Base-by-base conservation (phyloP, 2,113 vertebrate species). In the Scomber colias region DNA sequence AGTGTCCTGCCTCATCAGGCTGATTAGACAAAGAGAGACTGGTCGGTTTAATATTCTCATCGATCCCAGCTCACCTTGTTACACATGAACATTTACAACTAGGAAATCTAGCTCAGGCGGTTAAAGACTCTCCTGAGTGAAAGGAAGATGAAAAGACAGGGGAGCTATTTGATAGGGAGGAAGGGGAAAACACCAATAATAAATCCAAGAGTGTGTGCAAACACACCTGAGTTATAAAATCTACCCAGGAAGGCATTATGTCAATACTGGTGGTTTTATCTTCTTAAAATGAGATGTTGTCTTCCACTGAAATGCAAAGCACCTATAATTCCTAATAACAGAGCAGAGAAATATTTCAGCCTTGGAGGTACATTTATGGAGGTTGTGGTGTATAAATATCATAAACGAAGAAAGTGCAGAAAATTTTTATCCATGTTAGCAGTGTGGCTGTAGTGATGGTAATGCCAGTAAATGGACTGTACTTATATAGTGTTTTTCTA, bases 21-120 rank as follows among this genome's bases (percentile, higher is more conserved):
- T 66, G 77, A 79, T 89, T 70, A 54, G 59, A 83, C 53, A 64
- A 69, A 75, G 60, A 48, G 67, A 67, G 53, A 65, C 51, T 1
- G 19, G 53, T 59, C 10, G 15, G 57, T 86, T 77, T 81, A 71
- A 82, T 84, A 82, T 78, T 53, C 80, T 70, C 79, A 87, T 88
- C 66, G 77, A 88, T 90, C 77, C 75, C 76, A 16, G 49, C 65
- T 75, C 87, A 71, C 76, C 69, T 71, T 64, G 62, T 70, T 82
- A 67, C 56, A 77, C 85, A 87, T 83, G 84, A 87, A 79, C 85
- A 79, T 89, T 87, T 81, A 89, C 85, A 83, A 44, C 71, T 8
- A 64, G 68, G 56, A 82, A 68, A 81, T 76, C 70, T 76, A 79
- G 13, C 59, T 82, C 59, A 65, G 74, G 79, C 82, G 49, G 62